A percentile compares a stretch with the other conserved stretches of the same genome.
Evolutionary conservation across 2,113 vertebrate genomes (phyloP).

Genomic region (Struthio camelus): DNA sequence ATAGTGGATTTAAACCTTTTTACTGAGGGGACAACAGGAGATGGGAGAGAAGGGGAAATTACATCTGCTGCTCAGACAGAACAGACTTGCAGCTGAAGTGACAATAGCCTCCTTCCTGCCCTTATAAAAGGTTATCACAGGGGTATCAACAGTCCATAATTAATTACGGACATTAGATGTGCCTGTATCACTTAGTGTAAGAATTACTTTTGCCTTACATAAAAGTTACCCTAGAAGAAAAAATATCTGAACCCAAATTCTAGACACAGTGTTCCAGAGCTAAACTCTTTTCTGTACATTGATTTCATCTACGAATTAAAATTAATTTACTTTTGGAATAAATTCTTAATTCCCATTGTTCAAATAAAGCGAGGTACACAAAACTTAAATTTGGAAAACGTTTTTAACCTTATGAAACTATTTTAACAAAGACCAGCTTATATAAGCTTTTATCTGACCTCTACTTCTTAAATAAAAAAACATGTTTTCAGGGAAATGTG

Average conservation of each 20-base stretch:
- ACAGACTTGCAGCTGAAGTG: constrained; percentile 6
- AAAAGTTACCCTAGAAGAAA: background rate
- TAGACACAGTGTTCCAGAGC: background rate
- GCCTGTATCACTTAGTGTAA: background rate
- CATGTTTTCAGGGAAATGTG: constrained; percentile 74
- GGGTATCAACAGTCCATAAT: background rate
- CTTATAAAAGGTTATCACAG: background rate
- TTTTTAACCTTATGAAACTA: constrained; percentile 72
- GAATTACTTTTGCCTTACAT: background rate
- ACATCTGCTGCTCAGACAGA: constrained; percentile 2
- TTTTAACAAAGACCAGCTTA: constrained; percentile 71
- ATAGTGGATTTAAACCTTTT: background rate
- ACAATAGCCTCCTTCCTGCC: background rate
- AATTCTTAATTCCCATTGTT: constrained; percentile 55
- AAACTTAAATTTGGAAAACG: constrained; percentile 70
- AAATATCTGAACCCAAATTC: background rate
- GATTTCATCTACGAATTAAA: constrained; percentile 64
- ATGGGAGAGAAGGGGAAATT: background rate
- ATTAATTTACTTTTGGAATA: constrained; percentile 64
- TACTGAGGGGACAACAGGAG: background rate
- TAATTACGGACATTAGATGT: background rate
- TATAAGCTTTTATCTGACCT: constrained; percentile 70
- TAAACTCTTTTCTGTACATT: constrained; percentile 36
- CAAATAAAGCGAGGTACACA: constrained; percentile 65
- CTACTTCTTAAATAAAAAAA: constrained; percentile 74